Evolutionary conservation across 2,888 invertebrate genomes (phyloP), one percentile per base, ranked within the genome.

Genomic region (Drosophila histrio): DNA sequence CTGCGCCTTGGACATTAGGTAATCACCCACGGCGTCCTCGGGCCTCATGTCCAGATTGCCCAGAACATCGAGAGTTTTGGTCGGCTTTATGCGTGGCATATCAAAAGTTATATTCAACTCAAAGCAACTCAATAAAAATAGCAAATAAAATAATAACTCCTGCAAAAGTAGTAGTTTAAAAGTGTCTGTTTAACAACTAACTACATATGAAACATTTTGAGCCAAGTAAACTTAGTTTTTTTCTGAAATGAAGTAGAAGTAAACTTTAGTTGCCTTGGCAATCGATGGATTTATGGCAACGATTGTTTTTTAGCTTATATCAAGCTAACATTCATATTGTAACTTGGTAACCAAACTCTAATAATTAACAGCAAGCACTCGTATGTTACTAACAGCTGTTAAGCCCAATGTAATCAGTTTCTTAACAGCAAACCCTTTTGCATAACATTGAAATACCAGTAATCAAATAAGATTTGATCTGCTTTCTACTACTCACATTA

Each of bases 81-180:
- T 91, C 2, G 92, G 92, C 64, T 89, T 89, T 2, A 78, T 85
- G 13, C 91, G 91, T 11, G 91, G 90, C 92, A 92, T 92, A 58
- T 26, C 62, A 36, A 70, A 62, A 39, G 36, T 38, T 52, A 3
- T 7, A 53, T 19, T 24, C 9, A 59, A 61, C 34, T 6, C 3
- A 41, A 50, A 5, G 13, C 13, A 50, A 54, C 13, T 47, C n/a
- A 53, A 21, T 13, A n/a, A 22, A 4, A 8, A n/a, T n/a, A 50
- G 30, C 9, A 15, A 26, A 46, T 11, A 11, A 8, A 38, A 53
- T 34, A 43, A 43, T 32, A 34, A 41, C 8, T 28, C 9, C 3
- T 26, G 26, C 7, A 52, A 56, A 34, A 43, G 17, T 49, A 26
- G 8, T 21, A 24, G 44, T 46, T 54, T 47, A 15, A 36, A 26